Percentiles rank a stretch among this genome's conserved stretches.
Evolutionary conservation across 2,888 invertebrate genomes (phyloP).

Genomic region (Panzeria rudis): DNA sequence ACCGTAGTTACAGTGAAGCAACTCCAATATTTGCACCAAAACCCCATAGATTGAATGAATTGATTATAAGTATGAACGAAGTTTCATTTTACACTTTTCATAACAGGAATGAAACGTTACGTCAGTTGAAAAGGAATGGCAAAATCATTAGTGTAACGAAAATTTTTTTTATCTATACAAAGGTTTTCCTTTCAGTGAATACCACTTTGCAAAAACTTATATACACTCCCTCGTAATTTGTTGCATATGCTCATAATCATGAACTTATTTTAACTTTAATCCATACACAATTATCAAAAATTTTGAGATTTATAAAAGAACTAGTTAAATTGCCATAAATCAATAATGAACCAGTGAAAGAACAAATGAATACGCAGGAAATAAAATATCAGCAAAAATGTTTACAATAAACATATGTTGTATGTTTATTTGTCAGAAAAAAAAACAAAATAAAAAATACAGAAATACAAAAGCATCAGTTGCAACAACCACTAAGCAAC

Average conservation of each 20-base stretch:
- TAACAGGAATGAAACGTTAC: too few species aligned
- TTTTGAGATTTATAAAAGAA: conserved; percentile 13
- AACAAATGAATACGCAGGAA: not conserved
- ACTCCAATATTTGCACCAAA: too few species aligned
- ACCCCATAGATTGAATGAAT: too few species aligned
- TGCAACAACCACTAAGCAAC: not conserved
- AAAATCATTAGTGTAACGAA: too few species aligned
- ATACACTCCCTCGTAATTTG: too few species aligned
- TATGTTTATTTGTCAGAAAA: conserved; percentile 55
- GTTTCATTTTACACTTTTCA: too few species aligned
- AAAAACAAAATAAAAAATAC: conserved; percentile 8
- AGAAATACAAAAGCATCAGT: conserved; percentile 9
- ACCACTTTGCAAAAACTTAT: too few species aligned
- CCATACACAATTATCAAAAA: not conserved
- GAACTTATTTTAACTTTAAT: not conserved
- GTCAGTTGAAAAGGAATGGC: too few species aligned
- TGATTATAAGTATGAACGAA: too few species aligned
- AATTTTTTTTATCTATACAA: too few species aligned
- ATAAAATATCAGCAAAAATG: conserved; percentile 44
- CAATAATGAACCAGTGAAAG: conserved; percentile 13
- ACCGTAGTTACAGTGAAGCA: too few species aligned
- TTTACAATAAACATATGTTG: conserved; percentile 69
- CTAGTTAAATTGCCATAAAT: conserved; percentile 63
- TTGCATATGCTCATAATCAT: not conserved
- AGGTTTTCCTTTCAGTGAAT: too few species aligned